Evolutionary conservation across 2,888 invertebrate species (phyloP), one percentile per base, ranked within the genome.

Genomic region (Phyllotreta striolata): DNA sequence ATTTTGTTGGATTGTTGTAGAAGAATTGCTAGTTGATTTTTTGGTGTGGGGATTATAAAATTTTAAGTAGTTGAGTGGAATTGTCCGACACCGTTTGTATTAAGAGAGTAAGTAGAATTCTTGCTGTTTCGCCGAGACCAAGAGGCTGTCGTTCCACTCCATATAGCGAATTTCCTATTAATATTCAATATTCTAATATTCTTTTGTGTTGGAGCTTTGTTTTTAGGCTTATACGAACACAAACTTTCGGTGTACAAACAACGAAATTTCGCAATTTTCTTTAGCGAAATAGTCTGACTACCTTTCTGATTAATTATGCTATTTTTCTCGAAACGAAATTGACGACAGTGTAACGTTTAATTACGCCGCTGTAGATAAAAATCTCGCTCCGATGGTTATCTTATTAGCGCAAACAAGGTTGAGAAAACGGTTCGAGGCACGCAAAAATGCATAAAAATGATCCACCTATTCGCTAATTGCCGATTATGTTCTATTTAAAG

Each of bases 361-460:
- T 56, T 56, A 56, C 56, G 46, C 3, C 6, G 6, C 13, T 9
- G 4, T 9, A 54, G 64, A 67, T 60, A 62, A 61, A 59, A 65
- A 63, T 63, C 66, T 47, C 56, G 62, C 47, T 37, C 40, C 52
- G 63, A 64, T 57, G 46, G 39, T 60, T 67, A 67, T 64, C 64
- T 63, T 49, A 60, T 66, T 63, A 60, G 60, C 49, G 54, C 55
- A 58, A 51, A 64, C 64, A 57, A 55, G 56, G 46, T 54, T 51
- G 57, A 64, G 58, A 63, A 24, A 58, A 57, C 35, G 35, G 63
- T 63, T 63, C 40, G 56, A 58, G 37, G 41, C 44, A 58, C 58
- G 58, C 58, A 58, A 57, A 63, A 57, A 58, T 54, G 35, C 46
- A 39, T 56, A 46, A 56, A 56, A 56, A 56, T 46, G 9, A 46